Conservation (phyloP, 2,113 vertebrate genomes). For the Saccopteryx leptura region DNA sequence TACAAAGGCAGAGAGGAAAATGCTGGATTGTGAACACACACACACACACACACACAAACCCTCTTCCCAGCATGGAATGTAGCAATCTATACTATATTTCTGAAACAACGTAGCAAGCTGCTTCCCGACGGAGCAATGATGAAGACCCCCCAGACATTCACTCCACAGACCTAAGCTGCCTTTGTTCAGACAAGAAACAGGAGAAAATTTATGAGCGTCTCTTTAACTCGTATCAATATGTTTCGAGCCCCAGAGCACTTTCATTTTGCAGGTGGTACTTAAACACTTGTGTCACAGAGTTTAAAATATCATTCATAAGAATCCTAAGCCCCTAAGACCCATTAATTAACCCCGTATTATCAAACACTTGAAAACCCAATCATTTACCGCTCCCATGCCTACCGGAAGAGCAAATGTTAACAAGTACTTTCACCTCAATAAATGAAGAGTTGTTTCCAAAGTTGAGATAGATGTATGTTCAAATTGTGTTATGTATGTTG, state of each 20-base stretch:
- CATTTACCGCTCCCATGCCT: background rate
- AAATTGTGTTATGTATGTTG: slow-evolving; percentile 4
- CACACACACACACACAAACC: background rate
- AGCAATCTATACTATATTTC: background rate
- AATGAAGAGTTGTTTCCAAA: slow-evolving; percentile 50
- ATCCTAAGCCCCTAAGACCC: slow-evolving; percentile 73
- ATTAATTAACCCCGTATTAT: slow-evolving; percentile 68
- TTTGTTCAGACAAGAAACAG: slow-evolving; percentile 78
- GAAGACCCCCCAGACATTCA: slow-evolving; percentile 71
- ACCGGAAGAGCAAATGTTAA: slow-evolving; percentile 40
- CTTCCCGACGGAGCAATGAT: slow-evolving; percentile 57
- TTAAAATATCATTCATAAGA: slow-evolving; percentile 68
- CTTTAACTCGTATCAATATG: slow-evolving; percentile 68
- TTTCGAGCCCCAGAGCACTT: slow-evolving; percentile 76
- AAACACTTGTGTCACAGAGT: slow-evolving; percentile 68
- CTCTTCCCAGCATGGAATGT: background rate
- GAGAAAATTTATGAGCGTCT: slow-evolving; percentile 54
- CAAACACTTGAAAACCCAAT: slow-evolving; percentile 27
- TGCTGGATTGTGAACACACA: background rate
- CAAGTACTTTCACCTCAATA: slow-evolving; percentile 48
- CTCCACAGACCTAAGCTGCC: background rate
- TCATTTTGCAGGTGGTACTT: slow-evolving; percentile 79
- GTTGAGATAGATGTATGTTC: background rate
- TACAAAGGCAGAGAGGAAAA: background rate
- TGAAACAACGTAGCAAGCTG: slow-evolving; percentile 12